These are phyloP conservation scores for Numida meleagris DNA, from an alignment of 2,113 vertebrate genomes.

Conservation along the genomic window DNA sequence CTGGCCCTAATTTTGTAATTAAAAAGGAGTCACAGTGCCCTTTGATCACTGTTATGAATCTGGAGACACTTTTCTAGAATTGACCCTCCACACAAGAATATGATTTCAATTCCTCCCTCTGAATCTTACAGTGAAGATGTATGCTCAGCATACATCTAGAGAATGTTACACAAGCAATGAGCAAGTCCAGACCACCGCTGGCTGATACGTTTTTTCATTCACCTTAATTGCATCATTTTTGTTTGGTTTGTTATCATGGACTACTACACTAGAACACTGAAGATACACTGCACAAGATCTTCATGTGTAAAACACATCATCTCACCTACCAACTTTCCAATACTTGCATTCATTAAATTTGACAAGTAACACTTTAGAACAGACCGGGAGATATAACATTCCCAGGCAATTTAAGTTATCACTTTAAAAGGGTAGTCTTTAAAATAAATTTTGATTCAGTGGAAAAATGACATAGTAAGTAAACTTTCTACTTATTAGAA, in stretches of 20 bases:
- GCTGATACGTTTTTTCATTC: neutral
- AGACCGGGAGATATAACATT: neutral
- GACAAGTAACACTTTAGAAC: neutral
- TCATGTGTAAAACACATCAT: neutral
- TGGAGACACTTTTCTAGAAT: neutral
- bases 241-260: neutral
- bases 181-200: neutral
- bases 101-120: neutral
- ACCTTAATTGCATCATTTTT: neutral
- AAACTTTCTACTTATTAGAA: constrained; percentile 38
- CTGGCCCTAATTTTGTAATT: neutral
- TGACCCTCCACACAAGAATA: neutral
- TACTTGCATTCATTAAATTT: neutral
- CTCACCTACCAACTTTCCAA: neutral
- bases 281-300: neutral
- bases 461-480: neutral
- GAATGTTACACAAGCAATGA: neutral
- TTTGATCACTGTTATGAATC: neutral
- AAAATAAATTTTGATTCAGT: neutral
- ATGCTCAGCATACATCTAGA: neutral
- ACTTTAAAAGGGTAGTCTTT: neutral
- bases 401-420: neutral
- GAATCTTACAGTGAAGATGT: neutral
- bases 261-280: neutral
- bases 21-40: neutral